Base-by-base conservation (phyloP, 2,888 invertebrate genomes). In the Acholoe squamosa region DNA sequence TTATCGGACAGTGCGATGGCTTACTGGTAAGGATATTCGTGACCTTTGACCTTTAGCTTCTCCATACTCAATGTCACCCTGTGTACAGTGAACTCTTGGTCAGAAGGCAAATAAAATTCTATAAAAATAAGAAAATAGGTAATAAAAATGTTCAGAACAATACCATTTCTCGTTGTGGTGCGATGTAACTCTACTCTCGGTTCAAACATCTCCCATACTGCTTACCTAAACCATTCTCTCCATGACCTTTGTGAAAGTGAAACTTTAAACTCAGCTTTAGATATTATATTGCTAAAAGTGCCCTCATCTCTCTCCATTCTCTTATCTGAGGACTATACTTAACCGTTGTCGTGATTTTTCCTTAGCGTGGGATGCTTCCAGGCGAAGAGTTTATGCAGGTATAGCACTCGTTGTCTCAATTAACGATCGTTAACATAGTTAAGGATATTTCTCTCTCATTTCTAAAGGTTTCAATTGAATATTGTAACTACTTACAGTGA, bases 1-100 rank as follows among this genome's bases (percentile, higher is more conserved):
- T 90, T 28, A 34, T 90, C 77, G 90, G 90, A 88, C 90, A 90
- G 56, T 90, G 90, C 89, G 90, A 90, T 89, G 90, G 89, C 76
- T 34, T 90, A 89, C 90, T 90, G 90, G 90, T 90, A 90, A 90
- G 90, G 51, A 54, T n/a, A 52, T 54, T 54, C 52, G 22, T 86
- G 52, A 56, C 5, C 86, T 56, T 86, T 86, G 86, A 86, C 86
- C 86, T 86, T 86, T 86, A 28, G 86, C 52, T 56, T 86, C 86
- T 86, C 19, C 25, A 54, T 31, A 28, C 28, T 86, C 52, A 52
- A 54, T 86, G 86, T 86, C 54, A 51, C 52, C 86, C 86, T 54
- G 25, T 86, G 86, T 86, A 52, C 52, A 86, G 86, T 86, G 54
- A 54, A 28, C 54, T 25, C 14, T 76, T 76, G 76, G 76, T 76